Conservation (phyloP, 2,888 invertebrate species). For the Eupithecia inturbata region DNA sequence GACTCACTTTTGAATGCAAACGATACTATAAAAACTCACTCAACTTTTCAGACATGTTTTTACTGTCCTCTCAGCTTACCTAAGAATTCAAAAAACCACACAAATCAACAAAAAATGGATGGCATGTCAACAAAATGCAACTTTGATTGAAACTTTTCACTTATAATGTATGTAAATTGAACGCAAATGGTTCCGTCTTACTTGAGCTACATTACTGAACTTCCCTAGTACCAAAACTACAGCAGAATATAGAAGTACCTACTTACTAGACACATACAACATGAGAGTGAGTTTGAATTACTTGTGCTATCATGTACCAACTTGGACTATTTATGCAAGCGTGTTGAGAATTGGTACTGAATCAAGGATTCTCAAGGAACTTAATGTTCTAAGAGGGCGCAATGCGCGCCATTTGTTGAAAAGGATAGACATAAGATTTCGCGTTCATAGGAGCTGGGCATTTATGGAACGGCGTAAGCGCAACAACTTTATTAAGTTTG, state of each 20-base stretch:
- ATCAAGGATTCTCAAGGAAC: neutral
- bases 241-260: neutral
- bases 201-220: neutral
- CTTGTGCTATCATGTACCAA: slow-evolving; percentile 17
- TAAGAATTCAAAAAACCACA: neutral
- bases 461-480: no score
- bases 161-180: neutral
- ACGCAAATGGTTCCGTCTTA: slow-evolving; percentile 4
- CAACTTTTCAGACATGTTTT: neutral
- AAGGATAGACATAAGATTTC: no score
- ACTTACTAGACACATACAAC: slow-evolving; percentile 4
- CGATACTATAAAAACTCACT: neutral
- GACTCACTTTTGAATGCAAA: neutral
- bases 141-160: neutral
- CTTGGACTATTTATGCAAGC: slow-evolving; percentile 5
- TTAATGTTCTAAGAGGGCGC: no score
- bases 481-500: no score
- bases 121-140: neutral
- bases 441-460: no score
- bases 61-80: no score
- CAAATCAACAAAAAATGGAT: neutral
- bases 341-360: neutral
- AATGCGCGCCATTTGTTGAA: no score
- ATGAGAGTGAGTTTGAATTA: slow-evolving; percentile 22
- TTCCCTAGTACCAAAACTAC: slow-evolving; percentile 5